A percentile compares a stretch with the other conserved stretches of the same genome.
These are phyloP conservation scores for Ceratothoa steindachneri DNA, from an alignment of 2,888 invertebrate species.

Conservation along the genomic window DNA sequence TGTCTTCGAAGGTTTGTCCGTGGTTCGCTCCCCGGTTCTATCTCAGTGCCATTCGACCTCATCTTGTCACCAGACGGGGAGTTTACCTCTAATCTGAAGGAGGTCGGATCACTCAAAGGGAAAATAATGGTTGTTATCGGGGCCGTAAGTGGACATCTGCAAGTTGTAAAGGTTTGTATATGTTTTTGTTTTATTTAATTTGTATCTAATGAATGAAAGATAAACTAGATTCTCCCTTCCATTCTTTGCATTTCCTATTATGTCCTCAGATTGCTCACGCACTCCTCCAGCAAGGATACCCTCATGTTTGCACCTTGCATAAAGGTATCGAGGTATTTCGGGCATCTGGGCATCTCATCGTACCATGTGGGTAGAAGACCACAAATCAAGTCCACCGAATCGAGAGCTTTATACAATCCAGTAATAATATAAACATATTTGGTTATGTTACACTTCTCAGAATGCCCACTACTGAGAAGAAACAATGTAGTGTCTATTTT, in stretches of 20 bases:
- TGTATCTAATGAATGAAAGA: not conserved
- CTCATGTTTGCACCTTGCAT: constrained; percentile 78
- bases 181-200: not conserved
- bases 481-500: too few relatives aligned
- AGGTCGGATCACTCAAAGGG: constrained; percentile 59
- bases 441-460: too few relatives aligned
- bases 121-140: constrained; percentile 74
- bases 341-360: constrained; percentile 55
- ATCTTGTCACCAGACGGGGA: constrained; percentile 67
- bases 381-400: too few relatives aligned
- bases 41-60: constrained; percentile 82
- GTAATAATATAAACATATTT: too few relatives aligned
- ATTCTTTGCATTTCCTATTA: not conserved
- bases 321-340: constrained; percentile 76
- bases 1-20: constrained; percentile 78
- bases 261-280: constrained; percentile 73
- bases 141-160: constrained; percentile 44
- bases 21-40: constrained; percentile 72
- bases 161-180: constrained; percentile 27
- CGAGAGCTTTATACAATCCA: too few relatives aligned
- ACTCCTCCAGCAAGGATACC: constrained; percentile 71
- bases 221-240: not conserved
- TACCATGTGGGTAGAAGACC: constrained; percentile 52
- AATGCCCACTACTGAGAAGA: too few relatives aligned
- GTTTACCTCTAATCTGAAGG: constrained; percentile 59